A percentile compares a stretch with the other conserved stretches of the same genome.
Evolutionary conservation across 2,113 vertebrate genomes (phyloP).

Genomic region (Myxocyprinus asiaticus): DNA sequence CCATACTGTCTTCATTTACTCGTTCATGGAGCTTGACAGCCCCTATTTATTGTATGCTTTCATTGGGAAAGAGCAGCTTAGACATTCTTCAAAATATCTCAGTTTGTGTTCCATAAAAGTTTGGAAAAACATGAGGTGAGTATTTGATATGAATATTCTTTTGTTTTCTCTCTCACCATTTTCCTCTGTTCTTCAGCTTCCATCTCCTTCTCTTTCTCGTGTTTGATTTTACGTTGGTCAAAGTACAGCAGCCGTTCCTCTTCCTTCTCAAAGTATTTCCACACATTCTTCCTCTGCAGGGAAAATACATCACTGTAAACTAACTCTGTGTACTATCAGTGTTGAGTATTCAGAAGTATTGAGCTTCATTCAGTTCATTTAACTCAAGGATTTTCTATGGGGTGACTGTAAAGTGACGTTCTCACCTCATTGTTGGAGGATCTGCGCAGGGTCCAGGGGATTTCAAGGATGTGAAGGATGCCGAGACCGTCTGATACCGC

Average conservation of each 20-base stretch:
- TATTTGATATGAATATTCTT: background rate
- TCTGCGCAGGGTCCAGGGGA: slow-evolving; percentile 77
- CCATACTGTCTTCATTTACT: too few relatives aligned
- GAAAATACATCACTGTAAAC: background rate
- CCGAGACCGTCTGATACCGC: slow-evolving; percentile 83
- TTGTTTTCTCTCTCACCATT: slow-evolving; percentile 63
- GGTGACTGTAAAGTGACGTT: background rate
- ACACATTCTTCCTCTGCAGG: slow-evolving; percentile 71
- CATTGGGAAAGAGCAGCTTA: too few relatives aligned
- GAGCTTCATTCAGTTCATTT: too few relatives aligned
- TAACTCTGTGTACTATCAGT: background rate
- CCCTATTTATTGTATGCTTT: too few relatives aligned
- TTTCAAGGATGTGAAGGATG: slow-evolving; percentile 82
- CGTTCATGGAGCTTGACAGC: too few relatives aligned
- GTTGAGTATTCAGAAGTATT: background rate
- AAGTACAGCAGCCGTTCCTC: slow-evolving; percentile 76
- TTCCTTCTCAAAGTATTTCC: slow-evolving; percentile 82
- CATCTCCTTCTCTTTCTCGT: slow-evolving; percentile 60
- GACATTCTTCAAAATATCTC: too few relatives aligned
- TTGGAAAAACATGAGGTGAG: too few relatives aligned
- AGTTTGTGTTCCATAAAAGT: too few relatives aligned
- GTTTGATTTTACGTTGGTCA: slow-evolving; percentile 65
- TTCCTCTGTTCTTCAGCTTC: slow-evolving; percentile 64
- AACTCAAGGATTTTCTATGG: too few relatives aligned
- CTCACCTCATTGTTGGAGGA: slow-evolving; percentile 82